Percentiles rank a stretch among this genome's conserved stretches.
These are phyloP conservation scores for Henricia sp. DNA, from an alignment of 53 echinoderm and acorn worm species.

Conservation along the genomic window DNA sequence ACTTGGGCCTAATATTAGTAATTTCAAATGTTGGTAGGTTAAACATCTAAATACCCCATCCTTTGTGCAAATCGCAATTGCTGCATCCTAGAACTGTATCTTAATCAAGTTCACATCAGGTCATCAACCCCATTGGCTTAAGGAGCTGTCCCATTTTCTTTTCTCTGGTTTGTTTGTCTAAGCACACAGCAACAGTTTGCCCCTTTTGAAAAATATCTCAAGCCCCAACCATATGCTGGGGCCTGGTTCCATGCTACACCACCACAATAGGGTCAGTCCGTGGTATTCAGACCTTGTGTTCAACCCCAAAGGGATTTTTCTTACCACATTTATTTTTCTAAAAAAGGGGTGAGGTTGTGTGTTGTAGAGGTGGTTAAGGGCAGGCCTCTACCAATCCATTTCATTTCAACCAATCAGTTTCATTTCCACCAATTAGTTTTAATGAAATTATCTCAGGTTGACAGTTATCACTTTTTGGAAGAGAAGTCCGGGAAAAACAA, in stretches of 20 bases:
- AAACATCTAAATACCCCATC: too few relatives aligned
- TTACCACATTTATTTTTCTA: too few relatives aligned
- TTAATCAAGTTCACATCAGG: constrained; percentile 16
- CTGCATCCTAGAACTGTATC: neutral
- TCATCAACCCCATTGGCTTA: constrained; percentile 39
- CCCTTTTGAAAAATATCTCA: constrained; percentile 13
- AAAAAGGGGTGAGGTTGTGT: too few relatives aligned
- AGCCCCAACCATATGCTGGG: neutral
- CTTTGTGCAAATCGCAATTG: neutral
- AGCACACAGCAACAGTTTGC: constrained; percentile 34
- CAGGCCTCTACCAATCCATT: too few relatives aligned
- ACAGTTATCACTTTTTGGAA: too few relatives aligned
- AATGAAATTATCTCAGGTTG: too few relatives aligned
- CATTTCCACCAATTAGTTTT: too few relatives aligned
- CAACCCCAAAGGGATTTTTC: neutral
- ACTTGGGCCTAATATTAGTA: too few relatives aligned
- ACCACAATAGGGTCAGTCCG: constrained; percentile 17
- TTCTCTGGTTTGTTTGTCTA: constrained; percentile 57
- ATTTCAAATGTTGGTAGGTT: neutral
- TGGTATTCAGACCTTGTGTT: constrained; percentile 7
- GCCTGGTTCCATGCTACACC: neutral
- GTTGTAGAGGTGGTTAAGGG: too few relatives aligned
- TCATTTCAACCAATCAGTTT: too few relatives aligned
- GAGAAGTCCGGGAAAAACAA: too few relatives aligned
- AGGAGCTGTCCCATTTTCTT: constrained; percentile 36